Conservation (phyloP, 2,888 invertebrate species). For the Lapara coniferarum region DNA sequence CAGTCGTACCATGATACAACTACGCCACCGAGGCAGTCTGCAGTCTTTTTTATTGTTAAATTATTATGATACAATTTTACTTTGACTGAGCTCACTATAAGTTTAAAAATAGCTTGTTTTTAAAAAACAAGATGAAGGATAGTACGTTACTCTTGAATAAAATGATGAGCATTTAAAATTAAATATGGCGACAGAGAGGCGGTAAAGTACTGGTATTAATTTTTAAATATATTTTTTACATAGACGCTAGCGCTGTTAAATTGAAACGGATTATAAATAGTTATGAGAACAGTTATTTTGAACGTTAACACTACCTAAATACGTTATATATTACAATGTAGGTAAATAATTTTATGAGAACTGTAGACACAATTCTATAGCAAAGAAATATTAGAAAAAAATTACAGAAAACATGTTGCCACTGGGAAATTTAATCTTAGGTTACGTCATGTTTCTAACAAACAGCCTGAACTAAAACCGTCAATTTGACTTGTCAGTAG, state of each 20-base stretch:
- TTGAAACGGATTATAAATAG: neutral
- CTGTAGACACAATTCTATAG: too few species aligned
- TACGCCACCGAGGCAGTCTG: too few species aligned
- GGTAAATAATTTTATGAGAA: neutral
- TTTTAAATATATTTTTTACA: constrained; percentile 1
- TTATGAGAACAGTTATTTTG: neutral
- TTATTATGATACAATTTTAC: neutral
- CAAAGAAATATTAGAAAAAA: too few species aligned
- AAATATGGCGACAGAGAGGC: neutral
- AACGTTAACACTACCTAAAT: neutral
- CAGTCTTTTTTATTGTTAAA: too few species aligned
- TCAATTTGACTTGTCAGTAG: too few species aligned
- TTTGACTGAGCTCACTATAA: neutral
- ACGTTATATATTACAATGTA: neutral
- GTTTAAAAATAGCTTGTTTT: neutral
- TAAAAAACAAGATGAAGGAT: constrained; percentile 31
- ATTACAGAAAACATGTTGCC: too few species aligned
- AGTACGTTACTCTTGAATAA: constrained; percentile 5
- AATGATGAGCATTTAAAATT: constrained; percentile 31
- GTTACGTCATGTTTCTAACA: too few species aligned
- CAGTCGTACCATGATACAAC: too few species aligned
- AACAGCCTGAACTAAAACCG: too few species aligned
- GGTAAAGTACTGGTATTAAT: neutral
- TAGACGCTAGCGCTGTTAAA: neutral
- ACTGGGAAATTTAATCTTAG: too few species aligned